Base-by-base conservation (phyloP, 1,140 invertebrate genomes). In the Zophobas morio region DNA sequence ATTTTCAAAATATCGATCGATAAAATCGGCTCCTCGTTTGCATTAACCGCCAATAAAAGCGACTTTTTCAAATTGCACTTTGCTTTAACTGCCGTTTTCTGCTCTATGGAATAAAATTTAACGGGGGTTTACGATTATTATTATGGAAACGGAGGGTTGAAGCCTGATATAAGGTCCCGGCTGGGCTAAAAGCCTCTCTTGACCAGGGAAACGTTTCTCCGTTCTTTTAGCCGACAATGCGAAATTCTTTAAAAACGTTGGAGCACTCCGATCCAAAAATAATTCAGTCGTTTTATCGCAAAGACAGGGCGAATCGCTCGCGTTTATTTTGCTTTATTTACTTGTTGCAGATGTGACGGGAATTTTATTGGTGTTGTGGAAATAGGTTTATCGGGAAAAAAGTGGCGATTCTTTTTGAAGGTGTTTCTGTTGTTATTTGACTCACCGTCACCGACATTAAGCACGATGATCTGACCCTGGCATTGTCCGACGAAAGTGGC, bases 321-420 rank as follows among this genome's bases (percentile, higher is more conserved):
- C 39, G 56, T 60, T 60, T 60, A 60, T 35, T 60, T 60, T 66
- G n/a, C 39, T 66, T 66, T 66, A 66, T 66, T 66, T 66, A 66
- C 60, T 66, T 39, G 60, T 66, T 66, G n/a, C 60, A 66, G n/a
- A 66, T 66, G 39, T 20, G 60, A 33, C 39, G 32, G 3, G 39
- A 66, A 66, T 42, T 66, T 66, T 66, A 66, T 66, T 66, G 40
- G 60, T 20, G 3, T 6, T 40, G 20, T 3, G n/a, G 1, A 42
- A 46, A 46, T 6, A 63, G 35, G 4, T 40, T 20, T n/a, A n/a
- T n/a, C n/a, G n/a, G n/a, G n/a, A n/a, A n/a, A n/a, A n/a, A n/a
- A n/a, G n/a, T n/a, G n/a, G n/a, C n/a, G n/a, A n/a, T n/a, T n/a
- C n/a, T n/a, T n/a, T n/a, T n/a, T n/a, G n/a, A n/a, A n/a, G n/a